Evolutionary conservation across 2,797 vertebrate genomes (phyloP), one percentile per base, ranked within the genome.

Genomic region (Siniperca obscura): DNA sequence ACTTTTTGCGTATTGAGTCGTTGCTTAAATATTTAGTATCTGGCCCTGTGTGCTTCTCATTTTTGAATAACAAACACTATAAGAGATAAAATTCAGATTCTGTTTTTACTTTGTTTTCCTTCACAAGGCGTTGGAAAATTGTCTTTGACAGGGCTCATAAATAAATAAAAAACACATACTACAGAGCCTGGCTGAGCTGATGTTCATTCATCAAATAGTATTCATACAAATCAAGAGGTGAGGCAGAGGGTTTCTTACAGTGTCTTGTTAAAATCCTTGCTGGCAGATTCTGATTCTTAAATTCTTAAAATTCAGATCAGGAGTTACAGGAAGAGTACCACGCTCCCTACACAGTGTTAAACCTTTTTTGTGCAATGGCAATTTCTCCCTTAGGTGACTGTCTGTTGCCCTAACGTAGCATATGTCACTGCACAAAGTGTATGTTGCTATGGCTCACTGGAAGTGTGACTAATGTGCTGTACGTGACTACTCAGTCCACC

Each of bases 391-490:
- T 22, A 78, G 80, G 62, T 78, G 59, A 69, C 70, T 74, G 76
- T 72, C 80, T 81, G 36, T 65, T 82, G 80, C 65, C 59, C 74
- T 68, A 82, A 83, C 78, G 72, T 56, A 68, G 74, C 78, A 44
- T 34, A 53, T 85, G 81, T 82, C 80, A 74, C 77, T 70, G 81
- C 82, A 70, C 86, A 85, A 80, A 87, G 74, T 86, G 83, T 87
- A 70, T 86, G 80, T 78, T 6, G 67, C 74, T 25, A 80, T 30
- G 88, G 77, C 83, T 90, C 81, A 64, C 65, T 89, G 83, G 70
- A 86, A 75, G 74, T 84, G 85, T 85, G 87, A 91, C 87, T 85
- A 87, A 92, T 81, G 80, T 75, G 78, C 77, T 36, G 77, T 87
- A 74, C 42, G 50, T 78, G 86, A 90, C 84, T 85, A 34, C 68